These are phyloP conservation scores for Blera fallax DNA, from an alignment of 2,888 invertebrate genomes.

Conservation along the genomic window DNA sequence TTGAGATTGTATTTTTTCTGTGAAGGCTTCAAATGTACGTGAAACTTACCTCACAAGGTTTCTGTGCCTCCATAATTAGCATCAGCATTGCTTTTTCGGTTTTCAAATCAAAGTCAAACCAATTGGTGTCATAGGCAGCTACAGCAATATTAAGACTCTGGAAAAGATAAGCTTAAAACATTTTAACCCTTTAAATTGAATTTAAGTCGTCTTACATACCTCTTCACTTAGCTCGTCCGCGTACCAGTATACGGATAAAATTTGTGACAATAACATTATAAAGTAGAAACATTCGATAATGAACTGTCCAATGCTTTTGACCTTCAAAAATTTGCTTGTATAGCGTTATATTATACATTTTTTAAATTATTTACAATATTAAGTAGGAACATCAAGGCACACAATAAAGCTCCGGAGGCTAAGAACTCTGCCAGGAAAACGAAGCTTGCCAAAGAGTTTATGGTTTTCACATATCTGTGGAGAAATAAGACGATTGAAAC, in stretches of 20 bases:
- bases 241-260: conserved; percentile 79
- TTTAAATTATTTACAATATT: conserved; percentile 75
- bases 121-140: conserved; percentile 78
- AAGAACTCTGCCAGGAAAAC: conserved; percentile 41
- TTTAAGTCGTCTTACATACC: conserved; percentile 73
- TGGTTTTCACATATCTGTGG: conserved; percentile 73
- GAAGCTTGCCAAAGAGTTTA: conserved; percentile 22
- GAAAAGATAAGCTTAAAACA: conserved; percentile 1
- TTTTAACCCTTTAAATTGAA: background rate
- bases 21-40: too few relatives aligned
- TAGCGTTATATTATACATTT: background rate
- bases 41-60: conserved; percentile 71
- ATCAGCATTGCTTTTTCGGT: conserved; percentile 76
- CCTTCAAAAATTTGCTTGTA: conserved; percentile 73
- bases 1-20: too few relatives aligned
- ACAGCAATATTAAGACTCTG: conserved; percentile 77
- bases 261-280: conserved; percentile 78
- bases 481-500: conserved; percentile 22
- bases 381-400: conserved; percentile 77
- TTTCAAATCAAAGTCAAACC: conserved; percentile 76
- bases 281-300: conserved; percentile 78
- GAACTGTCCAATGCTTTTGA: conserved; percentile 75
- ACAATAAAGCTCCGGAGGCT: conserved; percentile 76
- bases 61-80: conserved; percentile 78
- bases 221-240: conserved; percentile 79